A percentile compares a stretch with the other conserved stretches of the same genome.
These are phyloP conservation scores for Drosophila quasianomalipes DNA, from an alignment of 2,888 invertebrate species.

Conservation along the genomic window DNA sequence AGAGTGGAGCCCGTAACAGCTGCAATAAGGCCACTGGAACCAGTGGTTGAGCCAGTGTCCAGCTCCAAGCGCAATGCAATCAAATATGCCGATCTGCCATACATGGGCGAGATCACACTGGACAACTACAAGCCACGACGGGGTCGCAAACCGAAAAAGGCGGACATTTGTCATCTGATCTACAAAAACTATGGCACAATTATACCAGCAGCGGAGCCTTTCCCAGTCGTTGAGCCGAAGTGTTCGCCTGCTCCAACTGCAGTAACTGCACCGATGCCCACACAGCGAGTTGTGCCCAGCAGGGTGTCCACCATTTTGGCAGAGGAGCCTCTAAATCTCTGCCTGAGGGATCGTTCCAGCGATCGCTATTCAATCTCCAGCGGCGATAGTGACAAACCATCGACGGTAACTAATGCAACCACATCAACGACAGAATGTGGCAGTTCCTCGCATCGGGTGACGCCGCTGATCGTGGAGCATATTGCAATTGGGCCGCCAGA, in stretches of 20 bases:
- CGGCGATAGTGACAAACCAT: constrained; percentile 67
- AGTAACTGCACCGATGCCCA: background rate
- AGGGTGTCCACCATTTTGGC: background rate
- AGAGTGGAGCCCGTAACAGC: background rate
- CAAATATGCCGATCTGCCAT: constrained; percentile 93
- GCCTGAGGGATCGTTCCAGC: constrained; percentile 89
- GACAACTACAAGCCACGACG: constrained; percentile 94
- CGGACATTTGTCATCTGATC: constrained; percentile 95
- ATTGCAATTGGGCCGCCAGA: constrained; percentile 84
- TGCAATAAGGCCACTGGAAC: background rate
- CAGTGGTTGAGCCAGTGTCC: constrained; percentile 52
- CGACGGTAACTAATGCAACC: constrained; percentile 77
- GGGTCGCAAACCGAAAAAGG: constrained; percentile 95
- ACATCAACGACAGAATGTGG: constrained; percentile 59
- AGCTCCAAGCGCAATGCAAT: constrained; percentile 85
- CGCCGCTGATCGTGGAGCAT: constrained; percentile 40
- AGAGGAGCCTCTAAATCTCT: constrained; percentile 93
- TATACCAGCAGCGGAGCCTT: constrained; percentile 86
- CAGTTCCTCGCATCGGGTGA: constrained; percentile 54
- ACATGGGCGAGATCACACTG: constrained; percentile 96
- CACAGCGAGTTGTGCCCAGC: constrained; percentile 6
- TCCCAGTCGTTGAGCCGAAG: constrained; percentile 16
- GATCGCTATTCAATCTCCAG: constrained; percentile 84
- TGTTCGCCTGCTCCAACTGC: background rate
- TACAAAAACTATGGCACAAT: constrained; percentile 97